Base-by-base conservation (phyloP, 2,797 vertebrate genomes). In the Esox masquinongy region DNA sequence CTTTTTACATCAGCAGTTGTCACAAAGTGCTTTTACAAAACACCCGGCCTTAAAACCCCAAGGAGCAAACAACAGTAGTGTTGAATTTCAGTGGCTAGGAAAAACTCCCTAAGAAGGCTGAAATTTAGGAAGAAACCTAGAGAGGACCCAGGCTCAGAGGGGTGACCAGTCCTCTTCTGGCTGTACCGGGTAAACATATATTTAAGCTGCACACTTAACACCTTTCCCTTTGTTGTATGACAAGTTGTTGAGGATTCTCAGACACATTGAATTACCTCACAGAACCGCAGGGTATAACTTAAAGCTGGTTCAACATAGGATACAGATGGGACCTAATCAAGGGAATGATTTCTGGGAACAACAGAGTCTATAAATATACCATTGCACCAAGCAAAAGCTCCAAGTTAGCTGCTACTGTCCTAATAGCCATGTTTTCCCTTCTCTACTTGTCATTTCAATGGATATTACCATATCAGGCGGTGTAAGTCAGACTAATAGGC, bases 281-380 rank as follows among this genome's bases (percentile, higher is more conserved):
- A 31, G 26, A 34, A 17, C 15, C 29, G 2, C 36, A n/a, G 0
- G 0, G 8, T 19, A 31, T 8, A 68, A n/a, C 61, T 49, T 36
- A 5, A 68, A 64, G 70, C 74, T 4, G 11, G n/a, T 22, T 1
- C 16, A 72, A 22, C 15, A 56, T 17, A 75, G 4, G 7, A 59
- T 47, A 66, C 5, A 73, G 34, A 74, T 61, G 4, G 66, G 17
- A 74, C 47, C 26, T 16, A 74, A 64, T 59, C 22, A 66, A 47
- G 14, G 67, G 17, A 74, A 47, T 50, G 17, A 17, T 67, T 66
- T 1, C 64, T 36, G 66, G 11, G 49, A 49, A 67, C 39, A 51
- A 66, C 49, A 31, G 24, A 36, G 29, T 50, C 66, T 69, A 68
- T 53, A 69, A 68, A 75, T 68, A 51, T 11, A 26, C 31, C 14